Base-by-base conservation (phyloP, 1,140 invertebrate species). In the Hycleus phaleratus region DNA sequence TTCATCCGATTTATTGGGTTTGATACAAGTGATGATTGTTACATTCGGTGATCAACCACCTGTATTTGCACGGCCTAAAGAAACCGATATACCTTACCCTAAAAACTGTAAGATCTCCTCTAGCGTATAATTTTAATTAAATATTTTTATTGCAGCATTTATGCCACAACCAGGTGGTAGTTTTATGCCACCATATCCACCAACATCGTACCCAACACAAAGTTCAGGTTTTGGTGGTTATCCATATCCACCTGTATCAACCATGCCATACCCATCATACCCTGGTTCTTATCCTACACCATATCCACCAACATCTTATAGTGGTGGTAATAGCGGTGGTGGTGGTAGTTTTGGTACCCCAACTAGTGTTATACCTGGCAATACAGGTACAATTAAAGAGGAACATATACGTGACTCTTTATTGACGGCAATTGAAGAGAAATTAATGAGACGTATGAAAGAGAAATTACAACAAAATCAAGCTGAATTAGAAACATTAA, bases 31-130 rank as follows among this genome's bases (percentile, higher is more conserved):
- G 38, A 90, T 99, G 87, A 88, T 91, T 53, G 81, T 88, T 48
- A 89, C 89, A 25, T 99, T 99, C 81, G 91, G 95, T 38, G 95
- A 98, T 58, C 81, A 89, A 63, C 95, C 95, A 50, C 97, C 97
- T 26, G 94, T 99, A 1, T 98, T 89, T 79, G 79, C 88, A 1
- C 87, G 85, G 70, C 76, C 81, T 32, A 81, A 82, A 69, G 74
- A 77, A 56, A 74, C 76, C 62, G 67, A 65, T 55, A 60, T 78
- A 4, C 81, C 84, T n/a, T 88, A 88, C 73, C 84, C 85, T 4
- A 71, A 74, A 63, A 80, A 80, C 65, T 72, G 79, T 80, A 69
- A 62, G 71, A 67, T 32, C 1, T 5, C 7, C 3, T 32, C 4
- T 32, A 46, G 0, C 32, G 50, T n/a, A 3, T 42, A 42, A 42